Evolutionary conservation across 2,888 invertebrate species (phyloP).

Genomic region (Rapana venosa): DNA sequence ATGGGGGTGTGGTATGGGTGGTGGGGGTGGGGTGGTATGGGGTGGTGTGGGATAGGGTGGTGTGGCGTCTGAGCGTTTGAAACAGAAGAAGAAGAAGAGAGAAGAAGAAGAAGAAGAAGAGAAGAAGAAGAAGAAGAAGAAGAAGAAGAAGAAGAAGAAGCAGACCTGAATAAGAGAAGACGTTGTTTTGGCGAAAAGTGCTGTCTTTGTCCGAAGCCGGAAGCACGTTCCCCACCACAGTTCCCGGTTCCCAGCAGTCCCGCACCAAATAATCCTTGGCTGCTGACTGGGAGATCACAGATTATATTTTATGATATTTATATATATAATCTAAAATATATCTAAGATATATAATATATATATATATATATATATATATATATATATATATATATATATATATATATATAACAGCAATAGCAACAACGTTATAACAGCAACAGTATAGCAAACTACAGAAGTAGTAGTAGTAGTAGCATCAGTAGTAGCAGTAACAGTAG

Average conservation of each 20-base stretch:
- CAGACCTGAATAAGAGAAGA: conserved; percentile 34
- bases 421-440: too few relatives aligned
- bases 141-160: not conserved
- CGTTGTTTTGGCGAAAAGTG: conserved; percentile 45
- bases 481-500: too few relatives aligned
- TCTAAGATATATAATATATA: not conserved
- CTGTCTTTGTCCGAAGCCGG: conserved; percentile 40
- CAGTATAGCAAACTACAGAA: too few relatives aligned
- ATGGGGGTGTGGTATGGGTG: too few relatives aligned
- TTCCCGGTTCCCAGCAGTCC: conserved; percentile 43
- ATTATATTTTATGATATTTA: not conserved
- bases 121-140: not conserved
- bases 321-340: not conserved
- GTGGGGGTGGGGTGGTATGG: too few relatives aligned
- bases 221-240: conserved; percentile 41
- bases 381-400: too few relatives aligned
- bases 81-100: too few relatives aligned
- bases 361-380: not conserved
- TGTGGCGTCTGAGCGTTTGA: too few relatives aligned
- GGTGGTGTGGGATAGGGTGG: too few relatives aligned
- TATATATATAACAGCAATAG: too few relatives aligned
- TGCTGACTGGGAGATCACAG: not conserved
- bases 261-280: not conserved
- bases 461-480: too few relatives aligned
- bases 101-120: too few relatives aligned